phyloP scores from a whole-genome alignment of 2,113 vertebrate genomes.

The Heterotis niloticus region DNA sequence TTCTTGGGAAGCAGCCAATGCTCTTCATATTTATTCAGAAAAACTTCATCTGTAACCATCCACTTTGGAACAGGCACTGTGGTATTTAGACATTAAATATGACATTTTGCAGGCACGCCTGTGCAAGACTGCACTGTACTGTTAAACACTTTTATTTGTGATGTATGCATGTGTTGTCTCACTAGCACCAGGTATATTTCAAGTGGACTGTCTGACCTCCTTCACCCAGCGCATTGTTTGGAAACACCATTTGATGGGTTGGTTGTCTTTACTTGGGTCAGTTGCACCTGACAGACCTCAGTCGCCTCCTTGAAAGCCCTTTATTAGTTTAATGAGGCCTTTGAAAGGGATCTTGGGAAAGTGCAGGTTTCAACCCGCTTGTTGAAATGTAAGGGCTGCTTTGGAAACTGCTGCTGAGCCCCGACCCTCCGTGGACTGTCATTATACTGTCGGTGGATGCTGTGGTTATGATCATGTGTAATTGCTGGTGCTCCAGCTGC shows the following conservation, averaged over 20 bases:
- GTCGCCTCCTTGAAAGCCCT: constrained; percentile 41
- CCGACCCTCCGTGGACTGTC: constrained; percentile 63
- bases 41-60: constrained; percentile 45
- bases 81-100: constrained; percentile 22
- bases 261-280: constrained; percentile 39
- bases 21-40: constrained; percentile 35
- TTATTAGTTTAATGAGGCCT: constrained; percentile 64
- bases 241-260: constrained; percentile 1
- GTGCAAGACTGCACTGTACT: neutral
- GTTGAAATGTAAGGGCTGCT: constrained; percentile 54
- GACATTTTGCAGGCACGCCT: neutral
- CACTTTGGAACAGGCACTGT: constrained; percentile 37
- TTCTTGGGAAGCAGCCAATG: constrained; percentile 43
- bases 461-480: constrained; percentile 64
- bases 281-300: constrained; percentile 36
- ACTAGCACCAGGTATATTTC: neutral
- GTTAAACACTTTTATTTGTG: constrained; percentile 40
- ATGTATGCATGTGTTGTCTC: constrained; percentile 47
- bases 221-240: constrained; percentile 8
- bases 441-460: constrained; percentile 69
- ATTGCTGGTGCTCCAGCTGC: constrained; percentile 57
- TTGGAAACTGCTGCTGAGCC: constrained; percentile 64
- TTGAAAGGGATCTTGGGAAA: constrained; percentile 55
- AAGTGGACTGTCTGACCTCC: neutral
- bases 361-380: constrained; percentile 47